phyloP scores from a whole-genome alignment of 2,888 invertebrate species.

The Anthophora plumipes region DNA sequence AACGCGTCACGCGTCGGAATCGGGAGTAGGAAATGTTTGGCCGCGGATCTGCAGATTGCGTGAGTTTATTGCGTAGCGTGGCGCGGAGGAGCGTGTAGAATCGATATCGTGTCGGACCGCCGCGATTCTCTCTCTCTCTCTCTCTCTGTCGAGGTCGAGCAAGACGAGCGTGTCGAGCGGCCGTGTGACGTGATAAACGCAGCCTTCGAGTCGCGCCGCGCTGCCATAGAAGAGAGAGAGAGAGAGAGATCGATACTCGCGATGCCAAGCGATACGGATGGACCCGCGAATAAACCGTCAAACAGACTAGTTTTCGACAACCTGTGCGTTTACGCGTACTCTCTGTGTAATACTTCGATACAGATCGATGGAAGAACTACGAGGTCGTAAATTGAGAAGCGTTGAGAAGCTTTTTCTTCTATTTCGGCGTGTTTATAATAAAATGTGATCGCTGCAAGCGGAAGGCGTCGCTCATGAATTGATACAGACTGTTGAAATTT shows the following conservation, averaged over 20 bases:
- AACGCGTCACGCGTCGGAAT: slow-evolving; percentile 37
- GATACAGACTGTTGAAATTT: no score
- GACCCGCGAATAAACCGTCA: slow-evolving; percentile 9
- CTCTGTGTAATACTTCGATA: background rate
- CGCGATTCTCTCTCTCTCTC: slow-evolving; percentile 11
- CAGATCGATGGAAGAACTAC: no score
- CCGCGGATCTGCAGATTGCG: slow-evolving; percentile 55
- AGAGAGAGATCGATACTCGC: slow-evolving; percentile 25
- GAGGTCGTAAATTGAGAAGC: no score
- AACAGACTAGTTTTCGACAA: background rate
- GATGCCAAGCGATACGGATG: slow-evolving; percentile 29
- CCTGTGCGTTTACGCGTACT: background rate
- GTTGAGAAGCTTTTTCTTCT: no score
- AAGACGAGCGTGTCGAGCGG: slow-evolving; percentile 29
- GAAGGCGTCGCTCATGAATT: no score
- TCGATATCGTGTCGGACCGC: slow-evolving; percentile 50
- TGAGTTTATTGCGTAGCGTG: slow-evolving; percentile 55
- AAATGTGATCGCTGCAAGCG: no score
- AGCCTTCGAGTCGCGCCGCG: slow-evolving; percentile 19
- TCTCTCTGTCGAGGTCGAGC: slow-evolving; percentile 13
- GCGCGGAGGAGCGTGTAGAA: slow-evolving; percentile 34
- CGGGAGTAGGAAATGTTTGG: slow-evolving; percentile 51
- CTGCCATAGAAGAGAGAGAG: slow-evolving; percentile 8
- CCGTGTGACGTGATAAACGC: slow-evolving; percentile 36
- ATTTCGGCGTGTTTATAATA: no score